Base-by-base conservation (phyloP, 1,140 invertebrate species). In the Drosophila busckii region DNA sequence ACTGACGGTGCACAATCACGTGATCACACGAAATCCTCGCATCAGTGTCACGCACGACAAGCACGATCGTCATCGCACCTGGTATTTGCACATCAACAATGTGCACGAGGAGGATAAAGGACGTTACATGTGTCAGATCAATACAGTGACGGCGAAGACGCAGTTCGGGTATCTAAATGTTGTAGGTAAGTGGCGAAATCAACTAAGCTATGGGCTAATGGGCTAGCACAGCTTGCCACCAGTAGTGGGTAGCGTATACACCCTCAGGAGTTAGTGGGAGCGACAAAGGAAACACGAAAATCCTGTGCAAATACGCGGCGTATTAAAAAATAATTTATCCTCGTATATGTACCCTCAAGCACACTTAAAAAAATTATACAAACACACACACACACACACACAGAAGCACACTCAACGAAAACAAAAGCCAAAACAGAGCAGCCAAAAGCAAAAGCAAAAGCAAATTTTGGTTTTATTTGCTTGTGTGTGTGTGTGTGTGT, bases 51-150 rank as follows among this genome's bases (percentile, higher is more conserved):
- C 94, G 20, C 95, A 96, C 87, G 94, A 95, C 87, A 92, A 92
- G 86, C 86, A 87, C 62, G 89, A 90, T 62, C 90, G 92, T 26
- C 94, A 96, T 84, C 90, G 93, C 63, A 96, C 95, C 32, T 97
- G 95, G 95, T 95, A 94, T 88, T 90, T 97, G 70, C 95, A 97
- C 89, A 97, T 97, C 78, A 94, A 92, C 60, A 94, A 96, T 70
- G 94, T 97, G 17, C 93, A 96, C 58, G 93, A 97, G 88, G 93
- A 94, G 75, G 97, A 98, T 89, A 92, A 94, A 62, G 97, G 97
- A 20, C 90, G 93, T 16, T 98, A 98, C 88, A 97, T 97, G 94
- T 98, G 97, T 87, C 97, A 98, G 89, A 95, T 98, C 78, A 98
- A 98, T 88, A 97, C 97, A 0, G 95, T 95, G 59, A 95, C 95